A percentile compares a stretch with the other conserved stretches of the same genome.
phyloP scores from a whole-genome alignment of 2,888 invertebrate species.

The Eupithecia centaureata region DNA sequence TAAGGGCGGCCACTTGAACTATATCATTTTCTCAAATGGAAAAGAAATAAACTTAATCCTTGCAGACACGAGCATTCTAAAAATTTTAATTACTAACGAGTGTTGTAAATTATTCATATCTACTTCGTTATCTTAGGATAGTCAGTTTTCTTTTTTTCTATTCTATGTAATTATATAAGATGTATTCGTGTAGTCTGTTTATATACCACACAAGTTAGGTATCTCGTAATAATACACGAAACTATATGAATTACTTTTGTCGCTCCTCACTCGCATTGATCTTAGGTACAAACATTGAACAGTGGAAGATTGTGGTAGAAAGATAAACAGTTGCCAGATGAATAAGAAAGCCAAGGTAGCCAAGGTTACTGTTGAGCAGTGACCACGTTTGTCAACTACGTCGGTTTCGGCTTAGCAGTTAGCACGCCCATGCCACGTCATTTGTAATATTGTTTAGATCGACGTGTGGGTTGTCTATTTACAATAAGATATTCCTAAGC shows the following conservation, averaged over 20 bases:
- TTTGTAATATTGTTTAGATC: conserved; percentile 30
- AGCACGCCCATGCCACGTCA: conserved; percentile 37
- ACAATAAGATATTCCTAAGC: background rate
- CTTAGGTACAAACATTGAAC: background rate
- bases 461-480: background rate
- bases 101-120: no score
- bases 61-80: no score
- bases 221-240: background rate
- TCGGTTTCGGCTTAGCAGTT: conserved; percentile 38
- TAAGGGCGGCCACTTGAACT: no score
- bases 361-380: conserved; percentile 40
- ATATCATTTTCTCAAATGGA: no score
- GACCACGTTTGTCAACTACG: conserved; percentile 46
- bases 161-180: no score
- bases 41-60: no score
- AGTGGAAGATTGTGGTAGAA: background rate
- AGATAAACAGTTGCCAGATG: conserved; percentile 14
- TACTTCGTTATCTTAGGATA: no score
- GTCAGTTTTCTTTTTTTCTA: no score
- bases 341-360: conserved; percentile 23
- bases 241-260: background rate
- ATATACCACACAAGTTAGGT: no score
- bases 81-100: no score
- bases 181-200: no score
- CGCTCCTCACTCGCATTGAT: background rate